A percentile compares a stretch with the other conserved stretches of the same genome.
Conservation (phyloP, 2,888 invertebrate species). For the Seira musarum region DNA sequence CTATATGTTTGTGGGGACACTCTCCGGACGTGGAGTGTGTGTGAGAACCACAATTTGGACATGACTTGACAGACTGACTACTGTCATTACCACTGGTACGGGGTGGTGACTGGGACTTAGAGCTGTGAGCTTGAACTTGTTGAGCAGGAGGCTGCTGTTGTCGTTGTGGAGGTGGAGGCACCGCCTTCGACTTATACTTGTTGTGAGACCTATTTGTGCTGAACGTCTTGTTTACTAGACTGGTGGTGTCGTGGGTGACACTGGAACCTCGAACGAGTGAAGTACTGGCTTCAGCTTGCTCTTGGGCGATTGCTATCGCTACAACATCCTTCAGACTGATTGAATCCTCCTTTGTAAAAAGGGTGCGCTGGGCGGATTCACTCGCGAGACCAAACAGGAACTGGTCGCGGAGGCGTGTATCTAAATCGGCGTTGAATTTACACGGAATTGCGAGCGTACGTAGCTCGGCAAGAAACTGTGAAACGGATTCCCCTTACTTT, state of each 20-base stretch:
- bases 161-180: not conserved
- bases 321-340: constrained; percentile 37
- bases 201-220: not conserved
- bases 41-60: constrained; percentile 19
- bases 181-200: not conserved
- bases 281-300: constrained; percentile 39
- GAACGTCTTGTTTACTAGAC: not conserved
- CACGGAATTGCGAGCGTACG: constrained; percentile 30
- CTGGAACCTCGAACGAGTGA: constrained; percentile 31
- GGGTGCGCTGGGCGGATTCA: constrained; percentile 32
- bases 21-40: constrained; percentile 11
- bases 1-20: constrained; percentile 34
- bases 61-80: not conserved
- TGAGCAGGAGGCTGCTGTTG: not conserved
- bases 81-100: not conserved
- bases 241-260: not conserved
- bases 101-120: not conserved
- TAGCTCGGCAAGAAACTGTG: constrained; percentile 32
- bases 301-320: constrained; percentile 30
- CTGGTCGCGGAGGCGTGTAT: constrained; percentile 42
- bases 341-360: constrained; percentile 45
- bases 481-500: constrained; percentile 25
- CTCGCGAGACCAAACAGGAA: constrained; percentile 44
- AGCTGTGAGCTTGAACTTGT: no score
- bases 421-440: constrained; percentile 28